Conservation (phyloP, 2,888 invertebrate species). For the Lithophane ornitopus region DNA sequence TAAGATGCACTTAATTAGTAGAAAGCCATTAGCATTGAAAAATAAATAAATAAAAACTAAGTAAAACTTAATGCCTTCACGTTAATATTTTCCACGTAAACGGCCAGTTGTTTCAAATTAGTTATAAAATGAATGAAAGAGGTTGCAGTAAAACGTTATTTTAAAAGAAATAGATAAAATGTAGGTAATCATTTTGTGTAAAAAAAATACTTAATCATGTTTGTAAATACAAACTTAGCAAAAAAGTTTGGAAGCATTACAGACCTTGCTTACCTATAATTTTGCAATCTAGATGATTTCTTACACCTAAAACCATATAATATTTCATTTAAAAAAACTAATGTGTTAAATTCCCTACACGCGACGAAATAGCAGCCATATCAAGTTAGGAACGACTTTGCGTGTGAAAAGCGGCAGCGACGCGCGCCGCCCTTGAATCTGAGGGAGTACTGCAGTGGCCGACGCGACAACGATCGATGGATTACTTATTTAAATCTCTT, state of each 20-base stretch:
- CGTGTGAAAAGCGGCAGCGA: conserved; percentile 65
- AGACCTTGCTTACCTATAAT: not conserved
- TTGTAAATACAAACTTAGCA: not conserved
- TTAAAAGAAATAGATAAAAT: not conserved
- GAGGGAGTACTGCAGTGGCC: conserved; percentile 78
- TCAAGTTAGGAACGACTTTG: conserved; percentile 60
- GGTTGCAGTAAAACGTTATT: not conserved
- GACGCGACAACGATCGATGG: conserved; percentile 64
- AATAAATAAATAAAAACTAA: not conserved
- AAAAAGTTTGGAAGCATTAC: not conserved
- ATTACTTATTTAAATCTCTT: conserved; percentile 52
- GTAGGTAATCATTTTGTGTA: not conserved
- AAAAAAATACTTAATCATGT: not conserved
- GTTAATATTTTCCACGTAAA: not conserved
- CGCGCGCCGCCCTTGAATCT: conserved; percentile 79
- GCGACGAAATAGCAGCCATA: conserved; percentile 51
- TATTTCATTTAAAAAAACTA: conserved; percentile 28
- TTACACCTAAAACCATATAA: not conserved
- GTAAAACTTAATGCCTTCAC: not conserved
- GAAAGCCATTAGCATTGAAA: not conserved
- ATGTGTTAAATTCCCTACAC: conserved; percentile 25
- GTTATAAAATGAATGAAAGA: not conserved
- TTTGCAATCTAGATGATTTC: not conserved
- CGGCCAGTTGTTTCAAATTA: not conserved
- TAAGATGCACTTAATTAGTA: no score